Evolutionary conservation across 2,888 invertebrate genomes (phyloP), one percentile per base, ranked within the genome.

Genomic region (Tryphoninae sp.): DNA sequence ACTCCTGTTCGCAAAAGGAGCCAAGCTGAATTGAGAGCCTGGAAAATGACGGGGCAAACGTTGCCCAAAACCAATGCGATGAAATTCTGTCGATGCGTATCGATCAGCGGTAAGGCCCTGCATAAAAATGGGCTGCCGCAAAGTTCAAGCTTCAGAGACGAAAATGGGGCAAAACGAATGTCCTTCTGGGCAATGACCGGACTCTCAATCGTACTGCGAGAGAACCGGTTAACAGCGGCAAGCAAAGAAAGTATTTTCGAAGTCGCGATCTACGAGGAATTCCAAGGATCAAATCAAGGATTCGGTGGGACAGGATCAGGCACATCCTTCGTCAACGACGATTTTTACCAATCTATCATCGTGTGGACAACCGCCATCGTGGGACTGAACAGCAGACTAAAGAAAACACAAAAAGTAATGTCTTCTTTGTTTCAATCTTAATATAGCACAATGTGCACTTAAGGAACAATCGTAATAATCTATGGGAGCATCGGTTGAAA

Each of bases 401-500:
- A 53, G 16, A 59, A 19, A 73, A 73, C 16, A 65, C 4, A 65
- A 64, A 79, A 74, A 69, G 68, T 82, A 80, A 77, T 76, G 69
- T 77, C 71, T 53, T 74, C 69, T 80, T 78, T 65, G 71, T 82
- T 77, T 80, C 72, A 69, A 80, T 77, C 9, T 78, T 73, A 68
- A 71, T 26, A 22, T n/a, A 26, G 16, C 9, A n/a, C 8, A 19
- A 61, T 26, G 59, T 42, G 53, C 42, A 22, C 8, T 55, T 40
- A 19, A 53, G 23, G 23, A 40, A 19, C 19, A 53, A 76, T 68
- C 49, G 51, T 68, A 49, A 76, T 53, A n/a, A 49, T n/a, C 9
- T 53, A 58, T 33, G n/a, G 11, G 65, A 71, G 19, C 65, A 16
- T 59, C 51, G 40, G 45, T 72, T 49, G 19, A 9, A 65, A 40